These are phyloP conservation scores for Acanthoscelides obtectus DNA, from an alignment of 2,888 invertebrate genomes.

Conservation along the genomic window DNA sequence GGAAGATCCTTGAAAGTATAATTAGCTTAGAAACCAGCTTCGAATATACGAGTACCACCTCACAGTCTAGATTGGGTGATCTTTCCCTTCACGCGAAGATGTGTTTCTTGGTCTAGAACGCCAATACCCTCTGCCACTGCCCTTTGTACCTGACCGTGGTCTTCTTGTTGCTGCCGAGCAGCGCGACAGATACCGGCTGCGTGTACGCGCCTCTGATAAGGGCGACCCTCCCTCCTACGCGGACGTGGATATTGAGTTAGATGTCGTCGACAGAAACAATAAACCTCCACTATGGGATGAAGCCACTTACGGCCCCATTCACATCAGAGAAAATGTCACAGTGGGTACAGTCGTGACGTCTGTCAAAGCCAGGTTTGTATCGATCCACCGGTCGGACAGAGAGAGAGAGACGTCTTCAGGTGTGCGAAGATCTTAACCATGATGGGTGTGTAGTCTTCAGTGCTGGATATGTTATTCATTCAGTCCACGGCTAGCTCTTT, in stretches of 20 bases:
- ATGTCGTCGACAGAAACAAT: constrained; percentile 98
- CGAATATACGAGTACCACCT: not conserved
- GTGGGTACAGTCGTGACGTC: constrained; percentile 97
- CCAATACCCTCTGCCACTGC: constrained; percentile 33
- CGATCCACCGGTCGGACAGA: constrained; percentile 17
- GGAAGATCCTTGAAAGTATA: too few relatives aligned
- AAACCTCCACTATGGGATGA: constrained; percentile 96
- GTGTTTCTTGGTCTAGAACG: constrained; percentile 1
- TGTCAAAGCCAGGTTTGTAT: constrained; percentile 97
- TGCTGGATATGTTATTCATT: not conserved
- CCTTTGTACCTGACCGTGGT: constrained; percentile 53
- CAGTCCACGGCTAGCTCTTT: too few relatives aligned
- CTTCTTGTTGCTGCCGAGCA: constrained; percentile 62
- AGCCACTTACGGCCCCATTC: constrained; percentile 94
- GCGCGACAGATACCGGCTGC: constrained; percentile 95
- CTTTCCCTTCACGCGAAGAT: constrained; percentile 34
- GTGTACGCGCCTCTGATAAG: constrained; percentile 94
- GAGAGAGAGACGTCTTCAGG: not conserved
- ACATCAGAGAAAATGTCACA: constrained; percentile 98
- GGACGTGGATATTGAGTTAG: constrained; percentile 96
- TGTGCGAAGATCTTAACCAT: not conserved
- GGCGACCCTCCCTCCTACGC: constrained; percentile 89
- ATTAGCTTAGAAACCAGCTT: too few relatives aligned
- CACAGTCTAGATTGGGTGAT: not conserved
- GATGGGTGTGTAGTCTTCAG: not conserved